Percentiles rank a stretch among this genome's conserved stretches.
Evolutionary conservation across 2,113 vertebrate genomes (phyloP).

Genomic region (Saimiri boliviensis): DNA sequence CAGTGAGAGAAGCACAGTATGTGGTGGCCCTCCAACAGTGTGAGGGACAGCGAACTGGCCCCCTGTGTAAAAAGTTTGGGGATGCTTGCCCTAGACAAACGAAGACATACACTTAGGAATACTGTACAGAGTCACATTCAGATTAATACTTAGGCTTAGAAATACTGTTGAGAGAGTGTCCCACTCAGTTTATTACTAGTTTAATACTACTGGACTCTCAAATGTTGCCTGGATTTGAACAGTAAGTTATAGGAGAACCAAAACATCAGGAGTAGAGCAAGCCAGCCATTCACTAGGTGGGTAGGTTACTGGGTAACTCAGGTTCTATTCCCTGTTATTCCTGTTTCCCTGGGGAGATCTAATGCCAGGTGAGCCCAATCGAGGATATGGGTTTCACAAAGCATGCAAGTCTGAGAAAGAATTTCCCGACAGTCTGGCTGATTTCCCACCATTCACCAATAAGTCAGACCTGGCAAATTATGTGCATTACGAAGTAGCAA

Average conservation of each 20-base stretch:
- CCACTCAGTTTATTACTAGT: background rate
- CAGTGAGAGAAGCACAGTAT: no score
- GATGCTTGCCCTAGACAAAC: no score
- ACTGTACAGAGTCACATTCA: no score
- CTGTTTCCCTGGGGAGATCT: background rate
- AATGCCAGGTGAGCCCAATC: background rate
- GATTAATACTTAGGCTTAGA: no score
- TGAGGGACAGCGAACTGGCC: no score
- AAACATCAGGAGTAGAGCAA: background rate
- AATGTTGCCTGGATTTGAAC: background rate
- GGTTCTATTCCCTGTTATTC: background rate
- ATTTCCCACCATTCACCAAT: background rate
- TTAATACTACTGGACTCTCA: background rate
- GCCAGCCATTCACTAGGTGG: background rate
- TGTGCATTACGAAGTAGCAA: background rate
- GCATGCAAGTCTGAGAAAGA: background rate
- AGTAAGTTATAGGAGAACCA: background rate
- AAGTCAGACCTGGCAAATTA: background rate
- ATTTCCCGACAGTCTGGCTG: background rate
- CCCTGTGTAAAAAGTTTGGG: no score
- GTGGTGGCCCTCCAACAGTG: no score
- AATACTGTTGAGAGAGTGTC: background rate
- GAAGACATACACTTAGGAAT: no score
- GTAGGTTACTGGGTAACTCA: background rate
- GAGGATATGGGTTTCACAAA: background rate